phyloP scores from a whole-genome alignment of 2,888 invertebrate genomes.

The Dioctria rufipes region DNA sequence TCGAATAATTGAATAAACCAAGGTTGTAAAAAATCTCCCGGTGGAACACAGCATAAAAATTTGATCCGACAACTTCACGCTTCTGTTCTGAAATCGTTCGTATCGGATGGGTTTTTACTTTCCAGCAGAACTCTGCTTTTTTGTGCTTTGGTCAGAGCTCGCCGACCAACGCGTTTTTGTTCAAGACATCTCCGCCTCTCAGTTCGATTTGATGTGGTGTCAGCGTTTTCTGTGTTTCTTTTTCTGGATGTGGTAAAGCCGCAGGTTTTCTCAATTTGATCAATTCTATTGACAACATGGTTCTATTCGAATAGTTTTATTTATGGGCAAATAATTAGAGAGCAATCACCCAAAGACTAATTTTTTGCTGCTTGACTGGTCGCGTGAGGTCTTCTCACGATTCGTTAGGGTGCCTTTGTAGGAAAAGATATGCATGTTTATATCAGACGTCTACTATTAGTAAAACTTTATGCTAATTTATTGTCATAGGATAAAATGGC shows the following conservation, averaged over 20 bases:
- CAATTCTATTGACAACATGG: slow-evolving; percentile 33
- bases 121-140: not conserved
- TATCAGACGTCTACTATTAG: no score
- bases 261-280: slow-evolving; percentile 26
- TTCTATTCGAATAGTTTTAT: slow-evolving; percentile 3
- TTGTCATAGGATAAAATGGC: no score
- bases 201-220: slow-evolving; percentile 51
- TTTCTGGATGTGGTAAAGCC: slow-evolving; percentile 24
- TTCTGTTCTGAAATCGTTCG: slow-evolving; percentile 41
- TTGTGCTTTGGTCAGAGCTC: not conserved
- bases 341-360: slow-evolving; percentile 23
- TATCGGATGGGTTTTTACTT: slow-evolving; percentile 30
- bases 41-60: slow-evolving; percentile 28
- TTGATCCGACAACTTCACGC: slow-evolving; percentile 53
- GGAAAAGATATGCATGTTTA: no score
- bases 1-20: slow-evolving; percentile 33
- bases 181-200: slow-evolving; percentile 23
- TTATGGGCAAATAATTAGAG: slow-evolving; percentile 41
- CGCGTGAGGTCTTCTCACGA: no score
- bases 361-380: no score
- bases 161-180: slow-evolving; percentile 6
- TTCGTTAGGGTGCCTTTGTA: no score
- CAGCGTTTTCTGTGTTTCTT: slow-evolving; percentile 35
- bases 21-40: slow-evolving; percentile 1
- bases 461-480: no score